Conservation (phyloP, 1,140 invertebrate species). For the Drosophila asahinai region DNA sequence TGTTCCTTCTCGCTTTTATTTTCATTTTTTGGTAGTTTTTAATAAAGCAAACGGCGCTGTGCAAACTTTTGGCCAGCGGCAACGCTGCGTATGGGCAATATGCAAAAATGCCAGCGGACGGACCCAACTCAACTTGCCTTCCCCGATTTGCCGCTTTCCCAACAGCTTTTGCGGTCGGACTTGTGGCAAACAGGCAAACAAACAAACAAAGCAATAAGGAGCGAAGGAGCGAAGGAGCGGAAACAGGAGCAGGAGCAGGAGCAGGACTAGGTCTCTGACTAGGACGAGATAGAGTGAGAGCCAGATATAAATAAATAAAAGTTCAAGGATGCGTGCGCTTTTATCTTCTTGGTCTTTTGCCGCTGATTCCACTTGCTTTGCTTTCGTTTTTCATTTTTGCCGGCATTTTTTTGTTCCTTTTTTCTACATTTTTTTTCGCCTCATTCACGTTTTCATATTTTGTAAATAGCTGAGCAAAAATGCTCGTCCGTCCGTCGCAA, state of each 20-base stretch:
- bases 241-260: conserved; percentile 12
- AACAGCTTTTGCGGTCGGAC: conserved; percentile 76
- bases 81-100: conserved; percentile 80
- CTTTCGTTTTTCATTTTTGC: conserved; percentile 59
- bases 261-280: conserved; percentile 16
- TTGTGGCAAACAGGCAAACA: conserved; percentile 74
- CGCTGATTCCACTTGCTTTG: conserved; percentile 73
- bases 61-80: conserved; percentile 73
- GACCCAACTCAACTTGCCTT: conserved; percentile 16
- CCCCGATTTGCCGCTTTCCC: conserved; percentile 17
- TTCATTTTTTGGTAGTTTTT: conserved; percentile 75
- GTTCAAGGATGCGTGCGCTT: conserved; percentile 83
- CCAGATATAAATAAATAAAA: conserved; percentile 82
- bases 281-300: conserved; percentile 33
- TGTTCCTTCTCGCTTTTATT: conserved; percentile 43
- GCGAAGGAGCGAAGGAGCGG: conserved; percentile 37
- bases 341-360: conserved; percentile 72
- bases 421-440: conserved; percentile 27
- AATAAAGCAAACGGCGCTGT: conserved; percentile 79
- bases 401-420: conserved; percentile 10
- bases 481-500: conserved; percentile 45
- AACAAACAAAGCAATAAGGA: conserved; percentile 79
- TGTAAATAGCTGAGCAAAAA: conserved; percentile 69
- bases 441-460: conserved; percentile 78
- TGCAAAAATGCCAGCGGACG: conserved; percentile 74